These are phyloP conservation scores for Enteromius anoplus DNA, from an alignment of 2,797 vertebrate species.

Conservation along the genomic window DNA sequence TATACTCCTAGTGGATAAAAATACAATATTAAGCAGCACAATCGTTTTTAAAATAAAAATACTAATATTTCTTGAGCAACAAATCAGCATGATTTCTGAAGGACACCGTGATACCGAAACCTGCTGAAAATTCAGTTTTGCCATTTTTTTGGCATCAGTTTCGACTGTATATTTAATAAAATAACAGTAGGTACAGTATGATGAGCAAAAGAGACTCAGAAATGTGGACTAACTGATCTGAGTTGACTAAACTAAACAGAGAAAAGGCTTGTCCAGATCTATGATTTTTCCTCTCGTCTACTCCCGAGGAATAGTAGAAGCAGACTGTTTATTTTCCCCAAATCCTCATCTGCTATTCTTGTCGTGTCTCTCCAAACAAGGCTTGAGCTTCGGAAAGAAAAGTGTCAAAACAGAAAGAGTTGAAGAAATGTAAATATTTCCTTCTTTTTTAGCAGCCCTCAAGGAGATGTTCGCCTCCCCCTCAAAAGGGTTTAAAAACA, in stretches of 20 bases:
- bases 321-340: constrained; percentile 77
- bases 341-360: constrained; percentile 83
- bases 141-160: not conserved
- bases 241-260: constrained; percentile 45
- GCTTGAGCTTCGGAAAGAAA: constrained; percentile 78
- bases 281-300: constrained; percentile 46
- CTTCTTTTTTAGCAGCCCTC: constrained; percentile 75
- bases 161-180: not conserved
- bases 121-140: not conserved
- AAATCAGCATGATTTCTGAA: constrained; percentile 10
- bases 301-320: constrained; percentile 53
- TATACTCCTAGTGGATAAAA: not conserved
- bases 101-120: not conserved
- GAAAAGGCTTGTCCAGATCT: constrained; percentile 45
- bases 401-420: constrained; percentile 90
- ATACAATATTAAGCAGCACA: not conserved
- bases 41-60: not conserved
- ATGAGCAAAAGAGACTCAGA: not conserved
- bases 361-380: constrained; percentile 82
- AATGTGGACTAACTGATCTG: constrained; percentile 13
- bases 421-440: constrained; percentile 89
- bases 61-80: not conserved
- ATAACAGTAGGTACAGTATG: not conserved
- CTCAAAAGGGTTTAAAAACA: constrained; percentile 87
- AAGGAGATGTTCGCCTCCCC: constrained; percentile 85